A percentile compares a stretch with the other conserved stretches of the same genome.
These are phyloP conservation scores for Bombus affinis DNA, from an alignment of 1,140 invertebrate genomes.

Conservation along the genomic window DNA sequence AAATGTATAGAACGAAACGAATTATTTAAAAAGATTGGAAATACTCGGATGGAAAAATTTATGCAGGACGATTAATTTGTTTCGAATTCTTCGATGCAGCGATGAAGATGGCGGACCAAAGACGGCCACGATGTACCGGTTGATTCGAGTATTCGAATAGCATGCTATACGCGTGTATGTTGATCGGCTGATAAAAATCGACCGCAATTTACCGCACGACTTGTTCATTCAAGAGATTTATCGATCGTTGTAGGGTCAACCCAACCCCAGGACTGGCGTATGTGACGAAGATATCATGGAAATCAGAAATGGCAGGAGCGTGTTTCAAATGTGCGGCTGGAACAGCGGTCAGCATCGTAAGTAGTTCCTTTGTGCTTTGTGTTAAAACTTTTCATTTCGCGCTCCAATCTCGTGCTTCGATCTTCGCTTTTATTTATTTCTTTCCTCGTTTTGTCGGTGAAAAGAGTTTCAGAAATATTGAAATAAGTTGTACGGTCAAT, in stretches of 20 bases:
- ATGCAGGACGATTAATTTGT: not conserved
- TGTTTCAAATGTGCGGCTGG: constrained; percentile 89
- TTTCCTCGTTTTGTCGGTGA: not conserved
- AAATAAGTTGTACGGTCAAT: not conserved
- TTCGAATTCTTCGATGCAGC: not conserved
- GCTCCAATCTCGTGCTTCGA: too few relatives aligned
- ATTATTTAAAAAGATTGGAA: not conserved
- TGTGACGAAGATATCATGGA: constrained; percentile 89
- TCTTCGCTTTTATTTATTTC: not conserved
- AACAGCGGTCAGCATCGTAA: constrained; percentile 93
- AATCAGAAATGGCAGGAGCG: constrained; percentile 82
- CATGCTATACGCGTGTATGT: not conserved
- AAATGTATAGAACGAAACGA: not conserved
- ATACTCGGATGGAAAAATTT: too few relatives aligned
- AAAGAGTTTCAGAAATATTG: not conserved
- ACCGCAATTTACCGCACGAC: constrained; percentile 22
- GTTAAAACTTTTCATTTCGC: not conserved
- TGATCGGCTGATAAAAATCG: constrained; percentile 35
- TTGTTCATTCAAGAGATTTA: constrained; percentile 46
- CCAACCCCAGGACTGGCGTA: constrained; percentile 89
- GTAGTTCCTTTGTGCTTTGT: not conserved
- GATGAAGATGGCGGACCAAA: not conserved
- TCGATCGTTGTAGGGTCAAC: constrained; percentile 86
- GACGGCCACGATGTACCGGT: not conserved
- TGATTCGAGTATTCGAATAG: not conserved